Evolutionary conservation across 2,888 invertebrate species (phyloP).

Genomic region (Melanostoma scalare): DNA sequence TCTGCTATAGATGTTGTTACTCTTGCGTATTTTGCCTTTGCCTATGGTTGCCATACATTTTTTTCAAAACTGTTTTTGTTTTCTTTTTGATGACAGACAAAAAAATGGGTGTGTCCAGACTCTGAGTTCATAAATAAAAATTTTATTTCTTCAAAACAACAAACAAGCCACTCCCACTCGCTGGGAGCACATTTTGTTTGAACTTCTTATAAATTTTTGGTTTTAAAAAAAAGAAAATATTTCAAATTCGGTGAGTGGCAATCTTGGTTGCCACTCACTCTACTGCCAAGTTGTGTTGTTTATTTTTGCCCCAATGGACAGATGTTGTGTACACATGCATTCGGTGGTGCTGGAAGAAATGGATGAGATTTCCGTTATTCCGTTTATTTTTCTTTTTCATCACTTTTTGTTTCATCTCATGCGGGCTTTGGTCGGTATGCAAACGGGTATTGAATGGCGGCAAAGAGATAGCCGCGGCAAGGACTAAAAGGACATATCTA

Average conservation of each 20-base stretch:
- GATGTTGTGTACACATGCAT: conserved; percentile 71
- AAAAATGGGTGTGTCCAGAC: no score
- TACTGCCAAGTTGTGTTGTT: conserved; percentile 43
- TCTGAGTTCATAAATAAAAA: no score
- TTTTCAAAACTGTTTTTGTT: background rate
- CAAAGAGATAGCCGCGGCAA: conserved; percentile 50
- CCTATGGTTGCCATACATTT: conserved; percentile 10
- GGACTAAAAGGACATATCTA: conserved; percentile 20
- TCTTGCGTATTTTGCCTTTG: background rate
- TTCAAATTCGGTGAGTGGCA: background rate
- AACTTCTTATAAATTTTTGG: background rate
- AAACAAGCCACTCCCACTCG: background rate
- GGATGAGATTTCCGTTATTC: conserved; percentile 60
- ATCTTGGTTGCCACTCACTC: conserved; percentile 1
- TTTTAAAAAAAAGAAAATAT: background rate
- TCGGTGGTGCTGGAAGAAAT: conserved; percentile 54
- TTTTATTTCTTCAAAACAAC: no score
- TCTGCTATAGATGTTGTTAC: conserved; percentile 17
- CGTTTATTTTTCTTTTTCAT: conserved; percentile 36
- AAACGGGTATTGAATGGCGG: conserved; percentile 55
- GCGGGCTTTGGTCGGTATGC: conserved; percentile 51
- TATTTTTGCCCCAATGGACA: conserved; percentile 68
- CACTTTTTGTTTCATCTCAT: conserved; percentile 14
- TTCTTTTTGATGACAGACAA: background rate
- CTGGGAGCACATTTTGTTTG: no score